phyloP scores from a whole-genome alignment of 2,113 vertebrate species.

The Jacana jacana region DNA sequence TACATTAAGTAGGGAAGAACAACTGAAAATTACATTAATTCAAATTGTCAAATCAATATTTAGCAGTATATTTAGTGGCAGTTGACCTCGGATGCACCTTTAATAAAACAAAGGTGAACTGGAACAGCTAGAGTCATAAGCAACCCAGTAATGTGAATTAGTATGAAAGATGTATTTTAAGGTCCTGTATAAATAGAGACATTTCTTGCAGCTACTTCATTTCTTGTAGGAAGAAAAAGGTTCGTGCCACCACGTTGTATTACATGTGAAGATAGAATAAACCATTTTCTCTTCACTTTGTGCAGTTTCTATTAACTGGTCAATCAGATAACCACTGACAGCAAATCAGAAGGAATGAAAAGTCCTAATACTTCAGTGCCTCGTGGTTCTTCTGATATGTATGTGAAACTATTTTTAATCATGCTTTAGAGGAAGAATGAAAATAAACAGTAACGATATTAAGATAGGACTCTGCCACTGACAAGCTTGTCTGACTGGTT shows the following conservation, averaged over 20 bases:
- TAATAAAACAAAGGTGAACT: slow-evolving; percentile 68
- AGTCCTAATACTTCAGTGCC: background rate
- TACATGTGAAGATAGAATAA: background rate
- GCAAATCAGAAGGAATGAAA: background rate
- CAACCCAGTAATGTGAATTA: slow-evolving; percentile 42
- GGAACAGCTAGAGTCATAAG: slow-evolving; percentile 11
- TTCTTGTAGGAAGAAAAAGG: background rate
- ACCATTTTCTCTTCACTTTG: background rate
- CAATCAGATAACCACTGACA: background rate
- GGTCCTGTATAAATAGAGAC: background rate
- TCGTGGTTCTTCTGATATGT: background rate
- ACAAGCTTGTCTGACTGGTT: background rate
- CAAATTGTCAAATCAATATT: slow-evolving; percentile 76
- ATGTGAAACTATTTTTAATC: background rate
- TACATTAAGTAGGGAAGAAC: slow-evolving; percentile 64
- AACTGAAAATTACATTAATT: slow-evolving; percentile 73
- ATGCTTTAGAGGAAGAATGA: background rate
- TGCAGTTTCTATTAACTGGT: background rate
- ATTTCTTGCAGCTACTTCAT: background rate
- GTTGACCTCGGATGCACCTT: slow-evolving; percentile 60
- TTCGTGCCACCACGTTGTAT: background rate
- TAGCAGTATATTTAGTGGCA: slow-evolving; percentile 65
- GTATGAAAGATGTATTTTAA: background rate
- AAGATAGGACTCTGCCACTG: background rate
- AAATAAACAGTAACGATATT: background rate